phyloP scores from a whole-genome alignment of 2,888 invertebrate genomes.

The Mantis religiosa region DNA sequence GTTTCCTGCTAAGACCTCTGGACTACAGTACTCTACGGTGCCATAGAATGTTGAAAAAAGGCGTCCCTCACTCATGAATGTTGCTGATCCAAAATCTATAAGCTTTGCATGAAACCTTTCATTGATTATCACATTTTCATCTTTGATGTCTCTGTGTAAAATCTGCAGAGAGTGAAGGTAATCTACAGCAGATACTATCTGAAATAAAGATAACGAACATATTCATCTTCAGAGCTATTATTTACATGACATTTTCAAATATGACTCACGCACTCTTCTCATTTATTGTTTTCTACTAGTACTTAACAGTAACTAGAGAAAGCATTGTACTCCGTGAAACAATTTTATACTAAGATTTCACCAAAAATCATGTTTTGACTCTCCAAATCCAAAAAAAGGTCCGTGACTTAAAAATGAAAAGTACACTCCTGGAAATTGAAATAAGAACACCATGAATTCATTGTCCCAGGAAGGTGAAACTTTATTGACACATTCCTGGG shows the following conservation, averaged over 20 bases:
- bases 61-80: constrained; percentile 59
- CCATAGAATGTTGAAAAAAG: constrained; percentile 71
- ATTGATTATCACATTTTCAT: constrained; percentile 72
- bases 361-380: too few species aligned
- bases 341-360: not conserved
- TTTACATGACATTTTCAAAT: not conserved
- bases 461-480: too few species aligned
- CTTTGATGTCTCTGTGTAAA: constrained; percentile 70
- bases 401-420: not conserved
- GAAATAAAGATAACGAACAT: constrained; percentile 33
- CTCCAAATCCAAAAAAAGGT: too few species aligned
- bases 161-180: constrained; percentile 64
- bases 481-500: too few species aligned
- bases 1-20: constrained; percentile 67
- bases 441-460: too few species aligned
- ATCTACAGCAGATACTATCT: constrained; percentile 66
- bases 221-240: too few species aligned
- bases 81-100: constrained; percentile 74
- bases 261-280: not conserved
- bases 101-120: constrained; percentile 66
- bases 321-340: too few species aligned
- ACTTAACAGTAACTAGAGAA: not conserved
- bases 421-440: too few species aligned
- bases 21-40: constrained; percentile 71
- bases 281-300: too few species aligned